Base-by-base conservation (phyloP, 2,797 vertebrate genomes). In the Mormyrus proboscirostris region DNA sequence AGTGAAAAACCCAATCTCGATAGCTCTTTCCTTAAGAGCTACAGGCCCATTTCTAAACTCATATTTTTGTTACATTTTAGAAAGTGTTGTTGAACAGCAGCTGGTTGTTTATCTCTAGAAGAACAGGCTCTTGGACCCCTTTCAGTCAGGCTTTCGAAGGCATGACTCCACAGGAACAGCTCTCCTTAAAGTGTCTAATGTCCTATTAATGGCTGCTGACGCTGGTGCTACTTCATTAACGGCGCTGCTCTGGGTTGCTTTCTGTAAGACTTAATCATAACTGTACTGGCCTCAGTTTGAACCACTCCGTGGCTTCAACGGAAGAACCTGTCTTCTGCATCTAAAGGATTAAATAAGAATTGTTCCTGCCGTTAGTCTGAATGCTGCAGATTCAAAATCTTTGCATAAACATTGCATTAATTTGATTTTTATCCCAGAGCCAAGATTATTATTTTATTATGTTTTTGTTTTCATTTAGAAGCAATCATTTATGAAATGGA, bases 61-160 rank as follows among this genome's bases (percentile, higher is more conserved):
- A 1, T 33, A 33, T 1, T 33, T 33, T 33, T 33, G 29, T 33
- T 33, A 33, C 29, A 33, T 33, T 33, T 33, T 33, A 33, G 29
- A 33, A 33, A 33, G 29, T 33, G 29, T 33, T 33, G 29, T 33
- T 33, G 29, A 33, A 33, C 29, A 33, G 29, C 29, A 33, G 29
- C 29, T 33, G 29, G 29, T 33, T 33, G 29, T 33, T 33, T 33
- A 33, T 33, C 29, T 33, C 29, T 33, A 33, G 29, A 33, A 33
- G 29, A 33, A 33, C 29, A 33, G 29, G 29, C 29, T 33, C 29
- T 33, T 33, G 29, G 29, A 33, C 29, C 29, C 29, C 29, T 33
- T 33, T 33, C 29, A 33, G 29, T 33, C 29, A 96, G 88, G 89
- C 73, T 90, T 62, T 90, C 65, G 1, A 69, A 29, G 62, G 62